phyloP scores from a whole-genome alignment of 2,113 vertebrate genomes.

The Cairina moschata region DNA sequence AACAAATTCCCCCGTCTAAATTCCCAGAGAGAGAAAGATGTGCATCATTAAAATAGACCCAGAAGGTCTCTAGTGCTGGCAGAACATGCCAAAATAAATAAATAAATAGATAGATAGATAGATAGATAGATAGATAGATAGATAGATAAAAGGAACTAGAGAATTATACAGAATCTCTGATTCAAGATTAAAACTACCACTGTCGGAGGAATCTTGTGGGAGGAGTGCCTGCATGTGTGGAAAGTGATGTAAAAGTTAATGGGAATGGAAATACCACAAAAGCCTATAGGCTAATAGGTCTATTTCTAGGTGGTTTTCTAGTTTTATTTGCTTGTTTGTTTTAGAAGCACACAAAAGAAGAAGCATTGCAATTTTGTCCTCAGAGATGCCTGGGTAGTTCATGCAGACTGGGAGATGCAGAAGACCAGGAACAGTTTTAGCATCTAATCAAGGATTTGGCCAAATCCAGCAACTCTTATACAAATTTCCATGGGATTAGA shows the following conservation, averaged over 20 bases:
- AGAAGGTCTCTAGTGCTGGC: not conserved
- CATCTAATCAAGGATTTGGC: not conserved
- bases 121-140: too few relatives aligned
- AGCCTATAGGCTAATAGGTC: not conserved
- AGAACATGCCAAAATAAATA: not conserved
- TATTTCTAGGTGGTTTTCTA: not conserved
- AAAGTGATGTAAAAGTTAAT: not conserved
- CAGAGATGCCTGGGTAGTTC: not conserved
- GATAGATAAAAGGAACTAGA: not conserved
- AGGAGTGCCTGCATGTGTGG: not conserved
- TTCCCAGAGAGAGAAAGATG: not conserved
- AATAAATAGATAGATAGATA: not conserved
- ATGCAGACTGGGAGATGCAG: not conserved
- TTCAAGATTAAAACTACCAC: not conserved
- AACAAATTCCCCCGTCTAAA: not conserved
- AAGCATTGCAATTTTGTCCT: not conserved
- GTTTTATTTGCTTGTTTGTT: too few relatives aligned
- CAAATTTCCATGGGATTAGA: conserved; percentile 2
- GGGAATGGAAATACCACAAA: not conserved
- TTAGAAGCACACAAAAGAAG: not conserved
- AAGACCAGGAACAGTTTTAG: not conserved
- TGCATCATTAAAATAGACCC: not conserved
- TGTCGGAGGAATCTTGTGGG: not conserved
- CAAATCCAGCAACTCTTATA: not conserved
- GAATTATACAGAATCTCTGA: not conserved